phyloP scores from a whole-genome alignment of 2,113 vertebrate genomes.

The Osmerus eperlanus region DNA sequence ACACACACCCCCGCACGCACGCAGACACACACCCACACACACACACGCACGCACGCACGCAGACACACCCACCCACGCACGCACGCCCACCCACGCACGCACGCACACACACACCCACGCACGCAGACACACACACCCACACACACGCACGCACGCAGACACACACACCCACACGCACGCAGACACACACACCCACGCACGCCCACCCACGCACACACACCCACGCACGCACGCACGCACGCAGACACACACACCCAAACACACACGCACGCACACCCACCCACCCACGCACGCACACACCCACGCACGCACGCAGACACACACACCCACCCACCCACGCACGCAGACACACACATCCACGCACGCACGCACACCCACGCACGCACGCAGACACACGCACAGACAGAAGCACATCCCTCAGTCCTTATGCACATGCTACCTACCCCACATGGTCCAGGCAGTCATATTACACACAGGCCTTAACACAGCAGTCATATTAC shows the following conservation, averaged over 20 bases:
- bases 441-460: too few species aligned
- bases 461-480: too few species aligned
- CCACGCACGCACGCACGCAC: not conserved
- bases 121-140: too few species aligned
- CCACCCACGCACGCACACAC: not conserved
- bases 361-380: too few species aligned
- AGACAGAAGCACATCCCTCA: not conserved
- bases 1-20: not conserved
- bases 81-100: too few species aligned
- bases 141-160: not conserved
- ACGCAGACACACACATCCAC: too few species aligned
- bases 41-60: not conserved
- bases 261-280: not conserved
- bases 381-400: not conserved
- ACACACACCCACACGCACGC: slow-evolving; percentile 45
- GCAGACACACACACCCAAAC: slow-evolving; percentile 1
- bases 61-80: not conserved
- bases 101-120: too few species aligned
- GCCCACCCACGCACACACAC: slow-evolving; percentile 1
- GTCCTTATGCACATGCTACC: too few species aligned
- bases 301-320: too few species aligned
- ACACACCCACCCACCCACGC: too few species aligned
- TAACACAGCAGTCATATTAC: too few species aligned
- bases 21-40: slow-evolving; percentile 2
- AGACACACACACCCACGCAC: slow-evolving; percentile 16